These are phyloP conservation scores for Microtus ochrogaster DNA, from an alignment of 2,113 vertebrate species.

Conservation along the genomic window DNA sequence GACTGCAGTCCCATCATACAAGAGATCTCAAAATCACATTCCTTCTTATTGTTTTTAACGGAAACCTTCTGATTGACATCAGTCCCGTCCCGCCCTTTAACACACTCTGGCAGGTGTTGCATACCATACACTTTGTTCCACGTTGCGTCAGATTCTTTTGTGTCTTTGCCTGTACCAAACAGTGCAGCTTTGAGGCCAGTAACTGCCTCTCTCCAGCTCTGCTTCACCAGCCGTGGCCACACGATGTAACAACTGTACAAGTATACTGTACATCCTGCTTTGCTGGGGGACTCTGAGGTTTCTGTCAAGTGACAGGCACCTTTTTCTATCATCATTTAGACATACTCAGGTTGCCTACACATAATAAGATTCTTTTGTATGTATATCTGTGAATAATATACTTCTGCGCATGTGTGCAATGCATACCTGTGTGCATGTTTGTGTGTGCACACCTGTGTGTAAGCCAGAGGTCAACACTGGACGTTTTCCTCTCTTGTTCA, in stretches of 20 bases:
- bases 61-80: not conserved
- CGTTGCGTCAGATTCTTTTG: rapidly evolving
- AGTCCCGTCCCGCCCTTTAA: too few relatives aligned
- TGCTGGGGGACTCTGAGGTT: rapidly evolving
- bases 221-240: rapidly evolving
- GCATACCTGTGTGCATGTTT: not conserved
- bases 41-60: not conserved
- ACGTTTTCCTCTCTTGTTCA: not conserved
- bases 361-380: not conserved
- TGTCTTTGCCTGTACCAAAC: not conserved
- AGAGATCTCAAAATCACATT: not conserved
- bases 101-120: not conserved
- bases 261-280: not conserved
- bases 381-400: not conserved
- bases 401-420: not conserved
- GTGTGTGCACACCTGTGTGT: not conserved
- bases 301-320: not conserved
- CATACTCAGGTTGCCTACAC: not conserved
- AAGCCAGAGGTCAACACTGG: not conserved
- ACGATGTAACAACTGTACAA: not conserved
- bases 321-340: rapidly evolving
- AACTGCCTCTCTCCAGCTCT: not conserved
- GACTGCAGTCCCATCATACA: not conserved
- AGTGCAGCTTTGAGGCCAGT: not conserved
- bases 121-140: rapidly evolving